These are phyloP conservation scores for Pterocles gutturalis DNA, from an alignment of 2,113 vertebrate species.

Conservation along the genomic window DNA sequence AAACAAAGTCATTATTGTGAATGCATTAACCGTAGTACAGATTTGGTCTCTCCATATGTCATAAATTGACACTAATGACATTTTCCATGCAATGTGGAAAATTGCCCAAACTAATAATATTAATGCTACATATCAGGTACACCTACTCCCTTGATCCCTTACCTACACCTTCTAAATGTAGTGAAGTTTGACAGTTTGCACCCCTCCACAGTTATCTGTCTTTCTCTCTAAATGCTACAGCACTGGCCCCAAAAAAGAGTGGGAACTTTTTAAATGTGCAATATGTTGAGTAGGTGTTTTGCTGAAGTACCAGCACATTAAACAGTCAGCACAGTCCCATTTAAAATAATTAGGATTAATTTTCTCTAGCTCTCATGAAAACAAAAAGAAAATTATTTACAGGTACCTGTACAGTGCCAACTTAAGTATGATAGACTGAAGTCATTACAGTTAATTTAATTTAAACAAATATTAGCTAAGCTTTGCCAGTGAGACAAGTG, in stretches of 20 bases:
- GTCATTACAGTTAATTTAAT: slow-evolving; percentile 19
- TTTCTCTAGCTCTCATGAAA: slow-evolving; percentile 37
- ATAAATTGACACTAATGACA: neutral
- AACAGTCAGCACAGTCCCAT: slow-evolving; percentile 8
- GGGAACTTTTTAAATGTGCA: neutral
- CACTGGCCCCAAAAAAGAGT: neutral
- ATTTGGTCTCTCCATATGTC: neutral
- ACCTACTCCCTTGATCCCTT: neutral
- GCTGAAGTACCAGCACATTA: slow-evolving; percentile 33
- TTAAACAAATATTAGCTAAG: slow-evolving; percentile 10
- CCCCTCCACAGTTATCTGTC: neutral
- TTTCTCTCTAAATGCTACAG: neutral
- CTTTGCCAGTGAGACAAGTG: neutral
- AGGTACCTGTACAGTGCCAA: neutral
- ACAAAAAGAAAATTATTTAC: slow-evolving; percentile 20
- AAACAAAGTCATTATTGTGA: neutral
- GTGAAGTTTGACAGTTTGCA: neutral
- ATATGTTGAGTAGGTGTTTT: slow-evolving; percentile 51
- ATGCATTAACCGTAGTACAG: neutral
- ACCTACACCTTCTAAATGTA: neutral
- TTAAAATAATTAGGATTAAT: slow-evolving; percentile 54
- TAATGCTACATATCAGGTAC: neutral
- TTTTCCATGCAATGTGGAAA: neutral
- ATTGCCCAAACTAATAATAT: neutral
- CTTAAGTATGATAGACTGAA: neutral